Base-by-base conservation (phyloP, 1,140 invertebrate genomes). In the Achroia grisella region DNA sequence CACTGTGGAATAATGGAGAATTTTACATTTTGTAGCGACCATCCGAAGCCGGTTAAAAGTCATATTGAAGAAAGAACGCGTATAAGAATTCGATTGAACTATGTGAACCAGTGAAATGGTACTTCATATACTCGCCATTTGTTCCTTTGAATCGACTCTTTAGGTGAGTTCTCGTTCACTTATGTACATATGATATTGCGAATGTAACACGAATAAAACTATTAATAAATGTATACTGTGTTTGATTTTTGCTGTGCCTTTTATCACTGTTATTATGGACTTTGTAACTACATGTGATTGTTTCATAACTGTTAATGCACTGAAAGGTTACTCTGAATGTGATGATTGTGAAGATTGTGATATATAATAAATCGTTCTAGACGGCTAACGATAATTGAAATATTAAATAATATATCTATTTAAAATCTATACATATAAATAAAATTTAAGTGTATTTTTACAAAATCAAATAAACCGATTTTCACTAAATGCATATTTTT, bases 11-110 rank as follows among this genome's bases (percentile, higher is more conserved):
- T 79, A 73, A 78, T 70, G 2, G 58, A 71, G 66, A 69, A 67
- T 67, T 78, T 73, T 71, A 73, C 67, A 60, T 78, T 77, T 82
- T 82, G 70, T 79, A 82, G 78, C 73, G 44, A 53, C 55, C 68
- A 46, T 58, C 78, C 62, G 78, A 78, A 48, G 73, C 73, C 51
- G 78, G 73, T 44, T 82, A 73, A n/a, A n/a, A 81, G 45, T 61
- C 45, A 42, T 46, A 44, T n/a, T 41, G 50, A 49, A 53, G 42
- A 45, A 35, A 41, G 17, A 27, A 13, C 47, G 44, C 52, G 41
- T 45, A 31, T 46, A 48, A 42, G 52, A 46, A 44, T 59, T 48
- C 40, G 27, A 42, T 50, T 39, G 44, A 45, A 44, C 36, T 40
- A 41, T 54, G 48, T 57, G 51, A 63, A 60, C 50, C 43, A 55